phyloP scores from a whole-genome alignment of 2,113 vertebrate species.

The Australoheros scitulus region DNA sequence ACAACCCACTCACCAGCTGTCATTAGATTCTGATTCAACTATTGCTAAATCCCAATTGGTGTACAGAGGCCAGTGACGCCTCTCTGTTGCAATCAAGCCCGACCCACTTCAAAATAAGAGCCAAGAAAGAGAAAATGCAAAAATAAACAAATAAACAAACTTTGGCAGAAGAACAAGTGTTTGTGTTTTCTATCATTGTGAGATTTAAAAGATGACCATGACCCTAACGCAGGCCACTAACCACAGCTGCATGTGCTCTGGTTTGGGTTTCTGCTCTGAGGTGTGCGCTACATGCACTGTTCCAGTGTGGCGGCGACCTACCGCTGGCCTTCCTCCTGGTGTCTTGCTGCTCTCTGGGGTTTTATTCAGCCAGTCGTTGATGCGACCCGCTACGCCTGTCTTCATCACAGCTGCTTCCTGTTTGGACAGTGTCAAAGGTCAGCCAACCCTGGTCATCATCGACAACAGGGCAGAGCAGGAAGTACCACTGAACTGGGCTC shows the following conservation, averaged over 20 bases:
- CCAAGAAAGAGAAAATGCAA: background rate
- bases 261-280: background rate
- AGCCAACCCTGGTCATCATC: conserved; percentile 39
- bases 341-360: conserved; percentile 91
- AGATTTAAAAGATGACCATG: background rate
- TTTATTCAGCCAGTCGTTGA: conserved; percentile 98
- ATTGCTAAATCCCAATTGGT: background rate
- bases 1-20: background rate
- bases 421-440: conserved; percentile 68
- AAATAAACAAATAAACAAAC: background rate
- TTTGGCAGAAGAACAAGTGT: background rate
- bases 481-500: conserved; percentile 34
- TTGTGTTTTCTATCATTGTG: background rate
- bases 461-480: conserved; percentile 47
- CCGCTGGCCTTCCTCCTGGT: conserved; percentile 88
- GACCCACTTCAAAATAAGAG: background rate
- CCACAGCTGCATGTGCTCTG: background rate
- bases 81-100: background rate
- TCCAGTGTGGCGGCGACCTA: conserved; percentile 74
- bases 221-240: background rate
- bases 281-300: background rate
- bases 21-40: background rate
- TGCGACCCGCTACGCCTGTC: conserved; percentile 95
- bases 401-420: conserved; percentile 97
- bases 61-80: background rate